Evolutionary conservation across 2,888 invertebrate genomes (phyloP), one percentile per base, ranked within the genome.

Genomic region (Xylocampa areola): DNA sequence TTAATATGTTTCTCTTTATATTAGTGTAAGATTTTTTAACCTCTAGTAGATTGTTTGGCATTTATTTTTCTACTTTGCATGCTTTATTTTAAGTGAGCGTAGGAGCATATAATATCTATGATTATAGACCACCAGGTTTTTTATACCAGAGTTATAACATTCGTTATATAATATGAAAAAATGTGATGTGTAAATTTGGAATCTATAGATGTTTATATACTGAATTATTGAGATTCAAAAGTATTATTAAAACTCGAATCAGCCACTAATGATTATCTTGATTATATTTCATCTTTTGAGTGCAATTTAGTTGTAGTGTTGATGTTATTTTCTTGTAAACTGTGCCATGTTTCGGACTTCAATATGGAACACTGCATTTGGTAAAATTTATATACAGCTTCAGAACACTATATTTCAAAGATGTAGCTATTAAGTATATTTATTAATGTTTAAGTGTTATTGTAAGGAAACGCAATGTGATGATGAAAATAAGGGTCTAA

Each of bases 391-490:
- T 65, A 69, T 53, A 54, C 57, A 57, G 77, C 74, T 71, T 73
- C 62, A 16, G 67, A 72, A 67, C 62, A 73, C 75, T 63, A 66
- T 76, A 73, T 69, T 79, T 80, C 73, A 80, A 80, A 79, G 76
- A 78, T 79, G 60, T 77, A 77, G 70, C 33, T 68, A 62, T 82
- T 63, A 81, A 81, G 80, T 74, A 80, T 83, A 82, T 82, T 80
- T 83, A 81, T 82, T 73, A 80, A 79, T 70, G 55, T 76, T n/a
- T 84, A 84, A 83, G 81, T 82, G 77, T 80, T 88, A 87, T 79
- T 75, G 72, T 92, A 92, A 90, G 89, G 85, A 77, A 90, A 91
- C 90, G 84, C 87, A 89, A 87, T 92, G 92, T 92, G 92, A 92
- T 92, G 88, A 86, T 87, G 86, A 87, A 90, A 86, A 84, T 86